Percentiles rank a stretch among this genome's conserved stretches.
Conservation (phyloP, 2,888 invertebrate species). For the Sthenelais limicola region DNA sequence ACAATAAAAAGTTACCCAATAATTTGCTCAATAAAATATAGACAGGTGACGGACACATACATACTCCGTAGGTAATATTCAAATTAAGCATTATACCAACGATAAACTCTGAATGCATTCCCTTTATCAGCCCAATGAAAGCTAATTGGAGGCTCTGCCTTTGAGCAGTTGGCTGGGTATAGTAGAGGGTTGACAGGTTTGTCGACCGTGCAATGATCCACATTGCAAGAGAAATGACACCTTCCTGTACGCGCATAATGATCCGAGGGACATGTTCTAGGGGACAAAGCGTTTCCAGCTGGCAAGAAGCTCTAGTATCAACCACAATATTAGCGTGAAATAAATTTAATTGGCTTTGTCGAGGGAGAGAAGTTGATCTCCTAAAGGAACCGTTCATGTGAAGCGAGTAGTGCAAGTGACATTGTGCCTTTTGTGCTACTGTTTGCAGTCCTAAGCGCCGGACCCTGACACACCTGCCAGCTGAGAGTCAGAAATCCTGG, state of each 20-base stretch:
- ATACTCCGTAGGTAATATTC: too few relatives aligned
- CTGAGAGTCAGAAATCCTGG: not conserved
- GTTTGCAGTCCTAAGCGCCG: not conserved
- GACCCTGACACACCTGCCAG: slow-evolving; percentile 23
- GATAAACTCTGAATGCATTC: too few relatives aligned
- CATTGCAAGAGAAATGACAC: slow-evolving; percentile 15
- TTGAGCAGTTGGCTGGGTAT: too few relatives aligned
- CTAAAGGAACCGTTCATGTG: slow-evolving; percentile 7
- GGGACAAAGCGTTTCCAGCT: not conserved
- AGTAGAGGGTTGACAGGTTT: too few relatives aligned
- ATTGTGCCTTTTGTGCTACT: not conserved
- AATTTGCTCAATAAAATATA: too few relatives aligned
- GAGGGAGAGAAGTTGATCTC: not conserved
- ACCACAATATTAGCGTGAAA: slow-evolving; percentile 16
- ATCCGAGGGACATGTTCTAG: not conserved
- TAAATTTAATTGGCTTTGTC: slow-evolving; percentile 26
- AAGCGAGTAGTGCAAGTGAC: slow-evolving; percentile 2
- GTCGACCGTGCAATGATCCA: too few relatives aligned
- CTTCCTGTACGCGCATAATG: not conserved
- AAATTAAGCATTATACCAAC: too few relatives aligned
- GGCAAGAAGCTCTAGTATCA: not conserved
- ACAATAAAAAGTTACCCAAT: too few relatives aligned
- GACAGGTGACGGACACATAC: too few relatives aligned
- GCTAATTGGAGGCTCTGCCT: too few relatives aligned
- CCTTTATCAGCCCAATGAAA: too few relatives aligned